Percentiles rank a stretch among this genome's conserved stretches.
phyloP scores from a whole-genome alignment of 1,140 invertebrate species.

The Leptinotarsa undecemlineata region DNA sequence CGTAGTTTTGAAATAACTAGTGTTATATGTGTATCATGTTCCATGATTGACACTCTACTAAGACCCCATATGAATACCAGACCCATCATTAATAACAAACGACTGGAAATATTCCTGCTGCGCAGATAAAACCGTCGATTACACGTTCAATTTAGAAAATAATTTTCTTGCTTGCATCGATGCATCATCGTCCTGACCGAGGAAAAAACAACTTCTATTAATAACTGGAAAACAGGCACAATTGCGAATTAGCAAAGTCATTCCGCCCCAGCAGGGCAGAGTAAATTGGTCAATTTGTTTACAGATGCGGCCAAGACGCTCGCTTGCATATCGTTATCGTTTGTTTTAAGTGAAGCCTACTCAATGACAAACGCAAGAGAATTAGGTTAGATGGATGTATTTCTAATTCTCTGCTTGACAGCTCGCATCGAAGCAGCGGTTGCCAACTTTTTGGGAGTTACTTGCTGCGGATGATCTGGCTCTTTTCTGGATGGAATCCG shows the following conservation, averaged over 20 bases:
- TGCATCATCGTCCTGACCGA: background rate
- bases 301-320: background rate
- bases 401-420: too few species aligned
- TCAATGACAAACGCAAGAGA: background rate
- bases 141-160: background rate
- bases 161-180: conserved; percentile 4
- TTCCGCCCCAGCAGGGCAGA: background rate
- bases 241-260: conserved; percentile 5
- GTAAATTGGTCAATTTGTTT: conserved; percentile 5
- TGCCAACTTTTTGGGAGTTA: too few species aligned
- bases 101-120: background rate
- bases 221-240: conserved; percentile 1
- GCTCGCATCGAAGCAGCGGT: too few species aligned
- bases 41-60: too few species aligned
- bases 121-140: background rate
- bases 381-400: too few species aligned
- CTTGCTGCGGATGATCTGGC: too few species aligned
- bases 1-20: too few species aligned
- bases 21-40: too few species aligned
- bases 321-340: conserved; percentile 5
- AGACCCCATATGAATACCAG: too few species aligned
- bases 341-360: background rate
- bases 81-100: background rate
- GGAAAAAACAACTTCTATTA: background rate
- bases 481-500: too few species aligned